These are phyloP conservation scores for Saguinus imperator DNA, from an alignment of 2,113 vertebrate species.

Conservation along the genomic window DNA sequence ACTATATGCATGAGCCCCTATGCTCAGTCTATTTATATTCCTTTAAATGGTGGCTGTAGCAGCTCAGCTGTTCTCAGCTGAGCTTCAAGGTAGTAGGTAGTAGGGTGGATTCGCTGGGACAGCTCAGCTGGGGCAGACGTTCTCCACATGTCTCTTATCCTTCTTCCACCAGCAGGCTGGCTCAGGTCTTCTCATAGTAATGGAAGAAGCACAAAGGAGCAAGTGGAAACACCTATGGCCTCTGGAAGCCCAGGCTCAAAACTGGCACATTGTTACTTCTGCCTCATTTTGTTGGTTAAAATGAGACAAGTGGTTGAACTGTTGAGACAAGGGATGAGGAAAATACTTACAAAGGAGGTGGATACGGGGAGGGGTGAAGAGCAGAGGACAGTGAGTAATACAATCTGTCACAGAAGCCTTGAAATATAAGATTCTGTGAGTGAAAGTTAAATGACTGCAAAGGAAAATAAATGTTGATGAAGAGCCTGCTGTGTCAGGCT, in stretches of 20 bases:
- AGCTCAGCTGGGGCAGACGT: not conserved
- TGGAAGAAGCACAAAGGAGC: not conserved
- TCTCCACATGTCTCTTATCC: not conserved
- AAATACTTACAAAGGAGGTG: not conserved
- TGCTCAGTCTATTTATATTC: accelerated
- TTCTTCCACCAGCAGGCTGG: not conserved
- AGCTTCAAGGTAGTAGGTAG: not conserved
- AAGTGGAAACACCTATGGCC: not conserved
- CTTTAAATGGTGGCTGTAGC: not conserved
- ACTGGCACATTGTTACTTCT: not conserved
- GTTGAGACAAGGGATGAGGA: not conserved
- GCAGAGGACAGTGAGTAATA: not conserved
- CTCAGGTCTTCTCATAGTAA: not conserved
- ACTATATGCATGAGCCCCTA: too few species aligned
- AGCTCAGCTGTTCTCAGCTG: not conserved
- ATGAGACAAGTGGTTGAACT: not conserved
- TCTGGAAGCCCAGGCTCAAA: not conserved
- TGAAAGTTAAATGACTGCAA: not conserved
- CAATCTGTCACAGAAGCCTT: not conserved
- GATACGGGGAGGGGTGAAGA: not conserved
- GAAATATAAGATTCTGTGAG: not conserved
- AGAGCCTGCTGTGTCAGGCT: not conserved
- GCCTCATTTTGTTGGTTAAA: not conserved
- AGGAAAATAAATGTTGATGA: not conserved
- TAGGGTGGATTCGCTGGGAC: too few species aligned